phyloP scores from a whole-genome alignment of 2,113 vertebrate genomes.

The Plestiodon gilberti region DNA sequence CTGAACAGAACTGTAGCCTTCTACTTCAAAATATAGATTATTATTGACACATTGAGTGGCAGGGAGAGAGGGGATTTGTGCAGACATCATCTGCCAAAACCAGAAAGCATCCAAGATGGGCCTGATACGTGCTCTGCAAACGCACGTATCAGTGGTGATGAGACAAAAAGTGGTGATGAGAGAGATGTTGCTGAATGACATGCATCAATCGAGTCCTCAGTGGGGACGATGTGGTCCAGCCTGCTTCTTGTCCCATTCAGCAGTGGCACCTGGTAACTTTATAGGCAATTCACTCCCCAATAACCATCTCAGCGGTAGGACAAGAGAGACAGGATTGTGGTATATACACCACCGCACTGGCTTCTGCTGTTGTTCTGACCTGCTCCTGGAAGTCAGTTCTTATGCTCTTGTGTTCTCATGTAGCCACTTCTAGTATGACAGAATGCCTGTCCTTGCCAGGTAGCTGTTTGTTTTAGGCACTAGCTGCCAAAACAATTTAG shows the following conservation, averaged over 20 bases:
- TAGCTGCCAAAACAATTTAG: constrained; percentile 65
- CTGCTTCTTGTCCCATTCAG: not conserved
- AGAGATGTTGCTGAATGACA: not conserved
- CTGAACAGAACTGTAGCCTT: too few species aligned
- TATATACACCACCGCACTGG: not conserved
- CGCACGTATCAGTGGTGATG: too few species aligned
- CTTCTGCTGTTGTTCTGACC: not conserved
- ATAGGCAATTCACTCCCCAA: too few species aligned
- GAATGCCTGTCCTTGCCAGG: constrained; percentile 63
- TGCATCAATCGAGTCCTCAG: not conserved
- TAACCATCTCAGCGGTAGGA: not conserved
- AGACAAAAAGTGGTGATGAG: too few species aligned
- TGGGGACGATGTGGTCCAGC: not conserved
- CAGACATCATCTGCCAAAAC: too few species aligned
- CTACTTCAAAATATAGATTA: too few species aligned
- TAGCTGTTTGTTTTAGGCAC: constrained; percentile 64
- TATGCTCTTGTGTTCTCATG: not conserved
- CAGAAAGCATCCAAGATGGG: too few species aligned
- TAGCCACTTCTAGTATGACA: not conserved
- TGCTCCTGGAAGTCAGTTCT: not conserved
- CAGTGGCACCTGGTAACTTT: not conserved
- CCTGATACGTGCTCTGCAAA: too few species aligned
- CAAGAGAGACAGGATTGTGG: too few species aligned
- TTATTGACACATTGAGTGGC: too few species aligned
- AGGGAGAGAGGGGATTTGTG: too few species aligned